A percentile compares a stretch with the other conserved stretches of the same genome.
phyloP scores from a whole-genome alignment of 53 echinoderm and acorn worm genomes.

The Echinarachnius parma region DNA sequence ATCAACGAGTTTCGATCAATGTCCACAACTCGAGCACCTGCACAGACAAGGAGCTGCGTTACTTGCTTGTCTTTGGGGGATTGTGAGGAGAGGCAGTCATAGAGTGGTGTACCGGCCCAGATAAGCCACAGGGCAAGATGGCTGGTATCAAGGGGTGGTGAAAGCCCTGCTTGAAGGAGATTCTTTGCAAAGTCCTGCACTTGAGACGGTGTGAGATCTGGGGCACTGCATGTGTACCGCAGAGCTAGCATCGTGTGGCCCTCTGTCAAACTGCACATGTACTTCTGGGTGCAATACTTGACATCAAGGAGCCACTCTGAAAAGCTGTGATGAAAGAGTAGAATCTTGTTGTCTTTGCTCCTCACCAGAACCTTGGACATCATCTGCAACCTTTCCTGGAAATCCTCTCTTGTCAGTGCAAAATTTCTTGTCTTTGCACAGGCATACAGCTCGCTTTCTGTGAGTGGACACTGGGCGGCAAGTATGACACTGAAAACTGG shows the following conservation, averaged over 20 bases:
- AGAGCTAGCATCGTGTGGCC: conserved; percentile 97
- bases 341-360: conserved; percentile 65
- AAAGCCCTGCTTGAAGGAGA: conserved; percentile 83
- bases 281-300: conserved; percentile 95
- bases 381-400: conserved; percentile 67
- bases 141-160: conserved; percentile 75
- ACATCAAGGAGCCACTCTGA: conserved; percentile 98
- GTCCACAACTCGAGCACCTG: conserved; percentile 92
- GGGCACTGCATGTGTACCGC: conserved; percentile 86
- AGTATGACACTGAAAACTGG: conserved; percentile 84
- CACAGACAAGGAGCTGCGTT: conserved; percentile 76
- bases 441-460: conserved; percentile 81
- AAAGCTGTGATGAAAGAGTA: conserved; percentile 96
- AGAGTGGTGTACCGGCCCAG: conserved; percentile 92
- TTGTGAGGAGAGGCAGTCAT: conserved; percentile 81
- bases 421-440: conserved; percentile 88
- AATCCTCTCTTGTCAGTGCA: conserved; percentile 76
- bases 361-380: conserved; percentile 74
- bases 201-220: conserved; percentile 85
- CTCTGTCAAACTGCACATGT: conserved; percentile 84
- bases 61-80: conserved; percentile 83
- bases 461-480: conserved; percentile 87
- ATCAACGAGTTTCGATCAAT: conserved; percentile 86
- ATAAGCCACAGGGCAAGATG: conserved; percentile 93
- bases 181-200: conserved; percentile 96